A percentile compares a stretch with the other conserved stretches of the same genome.
Evolutionary conservation across 2,113 vertebrate species (phyloP).

Genomic region (Podocnemis expansa): DNA sequence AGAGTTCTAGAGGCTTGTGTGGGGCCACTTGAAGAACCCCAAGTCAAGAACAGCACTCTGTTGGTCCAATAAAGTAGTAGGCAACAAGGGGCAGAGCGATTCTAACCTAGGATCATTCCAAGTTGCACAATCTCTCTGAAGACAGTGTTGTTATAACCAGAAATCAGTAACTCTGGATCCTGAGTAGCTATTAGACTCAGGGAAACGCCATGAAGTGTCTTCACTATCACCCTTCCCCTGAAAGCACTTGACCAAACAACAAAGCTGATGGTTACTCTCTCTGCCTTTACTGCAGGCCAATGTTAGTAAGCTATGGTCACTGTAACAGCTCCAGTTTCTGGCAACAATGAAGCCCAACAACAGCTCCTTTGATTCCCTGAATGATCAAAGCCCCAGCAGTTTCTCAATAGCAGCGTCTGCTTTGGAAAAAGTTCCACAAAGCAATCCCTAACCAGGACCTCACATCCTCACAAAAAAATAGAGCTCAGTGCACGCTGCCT

Average conservation of each 20-base stretch:
- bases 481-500: no score
- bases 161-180: background rate
- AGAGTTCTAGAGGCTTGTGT: background rate
- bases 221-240: background rate
- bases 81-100: background rate
- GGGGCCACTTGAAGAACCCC: background rate
- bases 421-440: no score
- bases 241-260: background rate
- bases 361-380: background rate
- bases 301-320: background rate
- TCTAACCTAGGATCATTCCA: background rate
- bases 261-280: background rate
- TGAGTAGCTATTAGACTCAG: background rate
- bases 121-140: no score
- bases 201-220: background rate
- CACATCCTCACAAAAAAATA: no score
- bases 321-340: background rate
- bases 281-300: background rate
- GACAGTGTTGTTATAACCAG: background rate
- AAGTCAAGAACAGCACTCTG: background rate
- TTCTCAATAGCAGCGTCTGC: background rate
- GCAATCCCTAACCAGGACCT: no score
- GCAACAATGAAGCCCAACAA: background rate
- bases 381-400: background rate
- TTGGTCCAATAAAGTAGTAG: background rate